Evolutionary conservation across 2,888 invertebrate species (phyloP), one percentile per base, ranked within the genome.

Genomic region (Mesochorus sp.): DNA sequence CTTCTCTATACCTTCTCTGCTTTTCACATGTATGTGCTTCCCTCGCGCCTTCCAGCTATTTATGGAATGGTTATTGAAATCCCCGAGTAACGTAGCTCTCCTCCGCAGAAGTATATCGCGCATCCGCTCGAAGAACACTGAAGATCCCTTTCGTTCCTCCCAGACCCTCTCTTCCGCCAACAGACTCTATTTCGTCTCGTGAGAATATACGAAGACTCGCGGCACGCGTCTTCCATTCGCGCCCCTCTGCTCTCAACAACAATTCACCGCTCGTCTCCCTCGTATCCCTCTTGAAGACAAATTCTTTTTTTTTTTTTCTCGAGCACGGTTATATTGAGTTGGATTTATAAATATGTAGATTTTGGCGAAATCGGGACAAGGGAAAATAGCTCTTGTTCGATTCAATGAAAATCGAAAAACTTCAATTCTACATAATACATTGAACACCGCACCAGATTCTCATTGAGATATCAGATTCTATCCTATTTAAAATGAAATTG

Each of bases 31-130:
- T 51, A 62, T 51, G 57, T 59, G 42, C 37, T 61, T 28, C 53
- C 26, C 62, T 71, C 59, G 71, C n/a, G n/a, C 83, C 85, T 79
- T 81, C 82, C 73, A 85, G 87, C 86, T 88, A 88, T 88, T 88
- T 88, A 88, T 85, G 86, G 85, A 83, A 88, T 80, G 85, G 88
- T 88, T 88, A 88, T 88, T 88, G 88, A 88, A 88, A 88, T 87
- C 85, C 84, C 72, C 80, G 80, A 82, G 79, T 81, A 62, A 80
- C 78, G 80, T 81, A 79, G 78, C 76, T 79, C 80, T 76, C 81
- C n/a, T n/a, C n/a, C n/a, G n/a, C n/a, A n/a, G n/a, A n/a, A n/a
- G 85, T 82, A 75, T 83, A 84, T 84, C 84, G 85, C 80, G 83
- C 82, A 84, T 85, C 82, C 51, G 21, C 55, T 4, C 44, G 21